A percentile compares a stretch with the other conserved stretches of the same genome.
phyloP scores from a whole-genome alignment of 2,113 vertebrate species.

The Anguilla rostrata region DNA sequence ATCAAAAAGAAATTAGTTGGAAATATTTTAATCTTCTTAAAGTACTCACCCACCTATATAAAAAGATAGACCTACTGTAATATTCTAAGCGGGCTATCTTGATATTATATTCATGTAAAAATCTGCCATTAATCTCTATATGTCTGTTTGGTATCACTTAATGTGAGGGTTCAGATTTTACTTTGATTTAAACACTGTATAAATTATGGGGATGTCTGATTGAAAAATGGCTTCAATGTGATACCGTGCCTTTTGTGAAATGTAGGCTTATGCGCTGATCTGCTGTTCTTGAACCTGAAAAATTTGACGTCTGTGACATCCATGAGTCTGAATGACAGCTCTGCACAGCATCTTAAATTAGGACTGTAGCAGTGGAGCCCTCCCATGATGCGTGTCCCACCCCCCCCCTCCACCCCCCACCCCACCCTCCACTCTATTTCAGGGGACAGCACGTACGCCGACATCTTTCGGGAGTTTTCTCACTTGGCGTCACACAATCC shows the following conservation, averaged over 20 bases:
- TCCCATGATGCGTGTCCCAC: background rate
- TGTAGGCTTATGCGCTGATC: background rate
- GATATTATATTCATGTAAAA: background rate
- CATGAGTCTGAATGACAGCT: background rate
- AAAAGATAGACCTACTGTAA: background rate
- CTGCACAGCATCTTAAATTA: background rate
- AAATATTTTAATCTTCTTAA: background rate
- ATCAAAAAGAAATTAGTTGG: background rate
- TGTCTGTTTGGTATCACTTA: background rate
- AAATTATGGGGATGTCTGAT: background rate
- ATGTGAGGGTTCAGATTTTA: background rate
- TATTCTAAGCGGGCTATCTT: background rate
- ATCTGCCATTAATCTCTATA: background rate
- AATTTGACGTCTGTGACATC: background rate
- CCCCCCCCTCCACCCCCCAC: background rate
- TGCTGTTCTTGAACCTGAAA: background rate
- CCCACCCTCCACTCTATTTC: slow-evolving; percentile 52
- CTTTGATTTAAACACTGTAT: background rate
- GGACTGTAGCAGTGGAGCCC: background rate
- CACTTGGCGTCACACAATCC: slow-evolving; percentile 76
- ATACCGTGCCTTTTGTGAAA: too few species aligned
- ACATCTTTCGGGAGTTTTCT: slow-evolving; percentile 79
- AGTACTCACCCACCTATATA: background rate
- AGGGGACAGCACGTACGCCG: slow-evolving; percentile 70
- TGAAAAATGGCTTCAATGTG: background rate